These are phyloP conservation scores for Cancer borealis DNA, from an alignment of 2,888 invertebrate genomes.

Conservation along the genomic window DNA sequence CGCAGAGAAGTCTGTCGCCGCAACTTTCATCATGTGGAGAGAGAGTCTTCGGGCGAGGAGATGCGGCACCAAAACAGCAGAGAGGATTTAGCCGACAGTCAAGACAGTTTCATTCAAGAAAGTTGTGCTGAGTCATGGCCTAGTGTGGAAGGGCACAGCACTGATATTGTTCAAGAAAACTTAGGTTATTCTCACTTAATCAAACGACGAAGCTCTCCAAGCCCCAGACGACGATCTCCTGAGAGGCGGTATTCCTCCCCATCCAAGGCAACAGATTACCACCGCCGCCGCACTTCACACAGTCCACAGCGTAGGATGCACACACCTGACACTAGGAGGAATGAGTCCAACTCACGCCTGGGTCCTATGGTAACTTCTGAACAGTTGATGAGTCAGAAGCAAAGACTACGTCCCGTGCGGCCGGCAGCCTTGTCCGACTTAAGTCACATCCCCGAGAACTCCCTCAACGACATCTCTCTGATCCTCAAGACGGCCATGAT, in stretches of 20 bases:
- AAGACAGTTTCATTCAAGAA: slow-evolving; percentile 62
- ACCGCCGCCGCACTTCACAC: slow-evolving; percentile 32
- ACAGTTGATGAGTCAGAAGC: slow-evolving; percentile 74
- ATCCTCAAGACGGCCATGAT: slow-evolving; percentile 74
- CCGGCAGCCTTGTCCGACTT: slow-evolving; percentile 72
- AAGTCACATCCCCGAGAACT: slow-evolving; percentile 72
- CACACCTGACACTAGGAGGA: slow-evolving; percentile 46
- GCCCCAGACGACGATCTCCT: slow-evolving; percentile 66
- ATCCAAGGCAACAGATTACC: slow-evolving; percentile 20
- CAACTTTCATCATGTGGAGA: slow-evolving; percentile 51
- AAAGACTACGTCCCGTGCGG: slow-evolving; percentile 73
- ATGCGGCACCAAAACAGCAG: background rate
- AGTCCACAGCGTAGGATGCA: slow-evolving; percentile 53
- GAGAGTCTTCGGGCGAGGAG: slow-evolving; percentile 11
- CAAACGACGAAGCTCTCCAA: slow-evolving; percentile 58
- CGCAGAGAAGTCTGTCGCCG: slow-evolving; percentile 45
- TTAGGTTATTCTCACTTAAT: background rate
- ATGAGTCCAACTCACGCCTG: slow-evolving; percentile 61
- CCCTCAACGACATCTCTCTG: slow-evolving; percentile 75
- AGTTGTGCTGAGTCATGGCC: slow-evolving; percentile 72
- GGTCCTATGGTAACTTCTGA: slow-evolving; percentile 74
- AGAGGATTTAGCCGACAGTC: slow-evolving; percentile 60
- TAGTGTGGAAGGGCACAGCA: slow-evolving; percentile 62
- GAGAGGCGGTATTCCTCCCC: slow-evolving; percentile 58
- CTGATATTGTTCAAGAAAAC: slow-evolving; percentile 58